Conservation (phyloP, 2,797 vertebrate genomes). For the Manis pentadactyla region DNA sequence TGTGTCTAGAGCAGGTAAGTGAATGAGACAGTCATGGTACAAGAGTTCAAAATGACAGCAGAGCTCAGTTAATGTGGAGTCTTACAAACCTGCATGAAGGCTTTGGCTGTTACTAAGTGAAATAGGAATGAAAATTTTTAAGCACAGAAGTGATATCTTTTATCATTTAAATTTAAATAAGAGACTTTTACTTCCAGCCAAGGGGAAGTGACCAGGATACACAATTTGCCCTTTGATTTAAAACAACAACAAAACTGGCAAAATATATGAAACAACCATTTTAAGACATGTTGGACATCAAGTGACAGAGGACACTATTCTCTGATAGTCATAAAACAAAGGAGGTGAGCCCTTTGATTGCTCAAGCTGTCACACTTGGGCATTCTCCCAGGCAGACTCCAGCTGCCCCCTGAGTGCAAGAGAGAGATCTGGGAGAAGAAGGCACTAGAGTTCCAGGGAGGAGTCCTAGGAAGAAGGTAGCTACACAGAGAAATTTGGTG, state of each 20-base stretch:
- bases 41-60: neutral
- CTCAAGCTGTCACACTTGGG: fast-evolving
- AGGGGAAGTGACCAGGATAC: neutral
- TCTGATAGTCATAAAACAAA: neutral
- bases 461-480: neutral
- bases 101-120: neutral
- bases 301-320: neutral
- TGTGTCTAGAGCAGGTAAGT: neutral
- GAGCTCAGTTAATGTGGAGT: neutral
- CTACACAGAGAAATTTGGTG: neutral
- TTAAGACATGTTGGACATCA: neutral
- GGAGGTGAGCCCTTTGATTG: neutral
- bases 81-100: neutral
- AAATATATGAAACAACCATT: neutral
- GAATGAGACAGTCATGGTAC: neutral
- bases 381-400: neutral
- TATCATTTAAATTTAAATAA: neutral
- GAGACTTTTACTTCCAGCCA: neutral
- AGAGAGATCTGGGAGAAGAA: neutral
- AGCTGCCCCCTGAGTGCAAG: neutral
- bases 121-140: constrained; percentile 45
- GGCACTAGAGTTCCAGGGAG: neutral
- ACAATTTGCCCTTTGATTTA: neutral
- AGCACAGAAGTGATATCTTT: neutral
- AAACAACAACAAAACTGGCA: neutral